Evolutionary conservation across 1,140 invertebrate species (phyloP), one percentile per base, ranked within the genome.

Genomic region (Pogonomyrmex californicus): DNA sequence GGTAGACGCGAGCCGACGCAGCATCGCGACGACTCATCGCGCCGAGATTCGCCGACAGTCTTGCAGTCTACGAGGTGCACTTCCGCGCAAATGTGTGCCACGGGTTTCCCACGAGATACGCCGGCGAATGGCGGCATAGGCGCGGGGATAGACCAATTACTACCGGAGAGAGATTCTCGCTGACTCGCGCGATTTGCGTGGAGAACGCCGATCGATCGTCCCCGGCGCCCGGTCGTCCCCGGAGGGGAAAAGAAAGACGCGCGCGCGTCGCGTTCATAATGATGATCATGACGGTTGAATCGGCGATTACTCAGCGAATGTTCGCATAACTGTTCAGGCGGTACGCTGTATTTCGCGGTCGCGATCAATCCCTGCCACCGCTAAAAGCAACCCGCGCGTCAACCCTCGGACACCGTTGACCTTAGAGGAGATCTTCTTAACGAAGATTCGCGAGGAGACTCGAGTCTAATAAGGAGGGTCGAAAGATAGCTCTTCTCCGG

Each of bases 81-180:
- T 91, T 92, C 90, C 92, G 91, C 87, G 91, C 83, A 86, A 91
- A 94, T 93, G 92, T 94, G 89, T 94, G 93, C 89, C 92, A 92
- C 87, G 90, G 79, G 91, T 93, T 94, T 94, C 93, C 91, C 93
- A 94, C 93, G 93, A 89, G 92, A 90, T 89, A 81, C 77, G 89
- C 90, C 63, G 75, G 88, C 88, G 88, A 91, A 86, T 81, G 90
- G 86, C 91, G 76, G 85, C 90, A 91, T 91, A 91, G 90, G 86
- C 79, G 88, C 88, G 88, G 86, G 86, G 56, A 91, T 88, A 89
- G 75, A 91, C 90, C 90, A 91, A 91, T 91, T 91, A 91, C 88
- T 81, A 91, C 41, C 75, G 51, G 10, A 9, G 17, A 68, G 36
- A 58, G 49, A 44, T 44, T 81, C 85, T 56, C 85, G 86, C 78